Conservation (phyloP, 1,140 invertebrate species). For the Bombus vancouverensis region DNA sequence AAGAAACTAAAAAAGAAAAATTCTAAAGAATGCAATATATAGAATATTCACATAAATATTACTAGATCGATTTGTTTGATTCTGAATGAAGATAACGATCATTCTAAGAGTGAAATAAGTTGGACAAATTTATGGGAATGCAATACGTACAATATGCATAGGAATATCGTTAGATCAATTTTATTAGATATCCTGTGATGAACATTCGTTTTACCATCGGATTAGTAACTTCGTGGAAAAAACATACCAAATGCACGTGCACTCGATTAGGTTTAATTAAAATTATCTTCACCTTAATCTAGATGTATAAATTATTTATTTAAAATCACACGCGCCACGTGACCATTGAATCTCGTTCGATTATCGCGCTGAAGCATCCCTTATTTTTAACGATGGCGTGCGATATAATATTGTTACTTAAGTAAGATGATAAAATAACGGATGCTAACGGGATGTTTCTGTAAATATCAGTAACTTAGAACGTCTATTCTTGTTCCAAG, state of each 20-base stretch:
- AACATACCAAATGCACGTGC: conserved; percentile 3
- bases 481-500: neutral
- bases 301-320: conserved; percentile 62
- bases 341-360: conserved; percentile 28
- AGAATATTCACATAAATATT: conserved; percentile 3
- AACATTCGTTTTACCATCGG: neutral
- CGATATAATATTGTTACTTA: neutral
- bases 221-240: conserved; percentile 8
- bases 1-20: too few species aligned
- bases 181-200: conserved; percentile 33
- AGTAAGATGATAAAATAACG: neutral
- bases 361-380: neutral
- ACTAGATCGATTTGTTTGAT: neutral
- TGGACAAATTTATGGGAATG: neutral
- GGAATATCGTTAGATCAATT: neutral
- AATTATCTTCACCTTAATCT: conserved; percentile 17
- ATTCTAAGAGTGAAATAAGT: neutral
- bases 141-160: neutral
- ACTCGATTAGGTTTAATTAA: conserved; percentile 9
- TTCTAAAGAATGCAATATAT: neutral
- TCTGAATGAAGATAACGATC: too few species aligned
- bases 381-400: conserved; percentile 8
- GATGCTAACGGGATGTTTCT: conserved; percentile 42
- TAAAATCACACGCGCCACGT: conserved; percentile 32
- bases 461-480: conserved; percentile 56